These are phyloP conservation scores for Cosmia trapezina DNA, from an alignment of 2,888 invertebrate species.

Conservation along the genomic window DNA sequence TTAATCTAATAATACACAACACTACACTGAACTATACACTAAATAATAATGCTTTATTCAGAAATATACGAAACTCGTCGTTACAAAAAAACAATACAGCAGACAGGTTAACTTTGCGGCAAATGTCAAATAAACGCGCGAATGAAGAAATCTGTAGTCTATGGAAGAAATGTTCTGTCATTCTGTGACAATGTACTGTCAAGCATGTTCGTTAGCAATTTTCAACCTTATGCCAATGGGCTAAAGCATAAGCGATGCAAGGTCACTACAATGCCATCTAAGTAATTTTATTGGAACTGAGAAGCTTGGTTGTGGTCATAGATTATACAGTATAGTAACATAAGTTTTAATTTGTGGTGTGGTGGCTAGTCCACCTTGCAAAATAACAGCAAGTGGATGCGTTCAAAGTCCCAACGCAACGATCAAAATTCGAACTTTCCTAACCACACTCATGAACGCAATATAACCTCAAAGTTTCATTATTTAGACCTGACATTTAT, in stretches of 20 bases:
- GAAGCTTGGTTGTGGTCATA: not conserved
- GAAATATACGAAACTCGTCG: conserved; percentile 8
- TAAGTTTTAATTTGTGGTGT: too few species aligned
- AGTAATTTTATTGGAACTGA: not conserved
- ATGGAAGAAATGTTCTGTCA: too few species aligned
- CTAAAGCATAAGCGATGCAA: not conserved
- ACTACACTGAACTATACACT: conserved; percentile 29
- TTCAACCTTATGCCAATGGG: accelerated
- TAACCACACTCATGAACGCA: conserved; percentile 44
- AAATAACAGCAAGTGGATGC: not conserved
- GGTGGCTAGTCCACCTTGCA: too few species aligned
- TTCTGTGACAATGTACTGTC: conserved; percentile 25
- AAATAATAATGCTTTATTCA: conserved; percentile 16
- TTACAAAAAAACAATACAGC: conserved; percentile 60
- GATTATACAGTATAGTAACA: too few species aligned
- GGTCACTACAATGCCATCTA: not conserved
- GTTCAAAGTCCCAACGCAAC: conserved; percentile 17
- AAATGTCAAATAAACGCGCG: conserved; percentile 69
- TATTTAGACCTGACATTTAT: conserved; percentile 57
- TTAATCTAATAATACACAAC: conserved; percentile 9
- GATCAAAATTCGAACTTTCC: not conserved
- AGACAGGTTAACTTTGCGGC: conserved; percentile 55
- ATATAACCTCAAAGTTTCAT: conserved; percentile 54
- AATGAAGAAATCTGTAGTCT: conserved; percentile 48
- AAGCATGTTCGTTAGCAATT: conserved; percentile 7